Evolutionary conservation across 2,888 invertebrate genomes (phyloP).

Genomic region (Lasioglossum oenotherae): DNA sequence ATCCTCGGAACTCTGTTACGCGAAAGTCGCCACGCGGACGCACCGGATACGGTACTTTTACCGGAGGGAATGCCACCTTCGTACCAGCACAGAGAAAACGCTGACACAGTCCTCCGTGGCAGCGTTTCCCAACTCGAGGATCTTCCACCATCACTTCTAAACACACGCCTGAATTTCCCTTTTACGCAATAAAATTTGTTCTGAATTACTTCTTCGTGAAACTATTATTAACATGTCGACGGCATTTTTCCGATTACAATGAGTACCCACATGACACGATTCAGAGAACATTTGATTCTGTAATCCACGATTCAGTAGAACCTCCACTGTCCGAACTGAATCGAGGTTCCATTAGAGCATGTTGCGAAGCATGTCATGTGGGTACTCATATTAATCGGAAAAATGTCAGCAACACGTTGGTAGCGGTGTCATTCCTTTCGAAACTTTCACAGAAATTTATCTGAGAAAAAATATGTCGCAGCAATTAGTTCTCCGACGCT

Average conservation of each 20-base stretch:
- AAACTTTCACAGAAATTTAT: neutral
- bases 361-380: neutral
- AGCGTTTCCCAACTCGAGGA: conserved; percentile 48
- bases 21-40: conserved; percentile 60
- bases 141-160: neutral
- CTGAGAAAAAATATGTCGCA: neutral
- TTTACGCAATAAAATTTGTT: neutral
- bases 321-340: neutral
- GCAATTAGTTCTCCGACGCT: neutral
- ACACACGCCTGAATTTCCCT: neutral
- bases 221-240: fast-evolving
- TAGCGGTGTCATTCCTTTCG: neutral
- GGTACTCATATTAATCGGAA: neutral
- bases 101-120: conserved; percentile 23
- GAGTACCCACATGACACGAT: neutral
- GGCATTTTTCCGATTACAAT: neutral
- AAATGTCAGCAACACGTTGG: neutral
- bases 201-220: neutral
- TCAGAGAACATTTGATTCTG: too few species aligned
- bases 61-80: conserved; percentile 61
- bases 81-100: conserved; percentile 53
- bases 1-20: conserved; percentile 48
- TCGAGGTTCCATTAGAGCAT: neutral
- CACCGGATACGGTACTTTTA: conserved; percentile 67
- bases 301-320: neutral